Base-by-base conservation (phyloP, 2,797 vertebrate species). In the Paratrypauchen microcephalus region DNA sequence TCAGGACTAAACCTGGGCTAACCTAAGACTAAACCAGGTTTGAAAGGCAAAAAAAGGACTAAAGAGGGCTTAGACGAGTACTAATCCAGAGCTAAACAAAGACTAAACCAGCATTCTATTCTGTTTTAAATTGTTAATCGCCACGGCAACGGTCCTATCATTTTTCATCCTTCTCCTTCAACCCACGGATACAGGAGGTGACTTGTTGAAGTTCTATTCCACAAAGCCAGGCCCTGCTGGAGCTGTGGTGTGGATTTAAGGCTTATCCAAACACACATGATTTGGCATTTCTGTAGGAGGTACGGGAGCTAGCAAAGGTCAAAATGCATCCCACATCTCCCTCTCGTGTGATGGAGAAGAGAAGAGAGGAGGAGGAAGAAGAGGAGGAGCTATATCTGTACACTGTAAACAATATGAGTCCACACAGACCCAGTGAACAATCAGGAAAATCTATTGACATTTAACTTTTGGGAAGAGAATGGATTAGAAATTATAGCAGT, bases 281-380 rank as follows among this genome's bases (percentile, higher is more conserved):
- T 75, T 26, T 71, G 62, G 75, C 71, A 70, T 68, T 75, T 71
- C 81, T 77, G 88, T 90, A 69, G 87, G 90, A 87, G 80, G 81
- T 60, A 60, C 66, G 57, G 84, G 87, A 68, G 75, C 81, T 61
- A 15, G 3, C 66, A 86, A 83, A 91, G 91, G 89, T 91, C 89
- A 89, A 86, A 79, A 85, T 78, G 75, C 80, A 60, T 87, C 87
- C 88, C 76, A 90, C 90, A 41, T 88, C 85, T 87, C 84, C 86
- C 83, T 66, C 6, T 52, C 52, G 8, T 76, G 78, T 66, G 48
- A 32, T 84, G 78, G 65, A 80, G 66, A 52, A 81, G 79, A 82
- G 81, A 57, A 77, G 78, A 83, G 63, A 57, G 15, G 78, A 77
- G 63, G 55, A 81, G 76, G 64, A 57, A 11, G 26, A 71, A 78